phyloP scores from a whole-genome alignment of 2,888 invertebrate species.

The Nymphalis urticae region DNA sequence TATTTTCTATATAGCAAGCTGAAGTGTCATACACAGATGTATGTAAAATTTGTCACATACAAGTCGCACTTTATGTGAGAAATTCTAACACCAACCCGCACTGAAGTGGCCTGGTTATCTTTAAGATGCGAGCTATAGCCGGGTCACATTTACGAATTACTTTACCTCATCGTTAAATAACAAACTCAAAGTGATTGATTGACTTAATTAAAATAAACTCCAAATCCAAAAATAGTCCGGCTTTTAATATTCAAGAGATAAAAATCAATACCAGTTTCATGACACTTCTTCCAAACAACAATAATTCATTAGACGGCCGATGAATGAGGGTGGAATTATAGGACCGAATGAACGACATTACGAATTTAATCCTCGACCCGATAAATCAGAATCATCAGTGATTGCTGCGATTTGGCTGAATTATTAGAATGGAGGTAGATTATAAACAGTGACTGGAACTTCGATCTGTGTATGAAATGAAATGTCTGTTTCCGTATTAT shows the following conservation, averaged over 20 bases:
- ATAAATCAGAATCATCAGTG: constrained; percentile 44
- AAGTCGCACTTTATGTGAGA: no score
- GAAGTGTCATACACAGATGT: no score
- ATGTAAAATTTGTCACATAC: no score
- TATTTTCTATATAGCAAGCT: no score
- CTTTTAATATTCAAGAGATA: constrained; percentile 20
- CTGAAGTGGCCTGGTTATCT: no score
- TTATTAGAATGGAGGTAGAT: constrained; percentile 31
- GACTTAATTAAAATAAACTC: neutral
- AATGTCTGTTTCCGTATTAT: neutral
- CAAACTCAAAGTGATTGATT: neutral
- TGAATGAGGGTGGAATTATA: constrained; percentile 41
- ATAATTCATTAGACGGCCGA: constrained; percentile 42
- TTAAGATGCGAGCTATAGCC: no score
- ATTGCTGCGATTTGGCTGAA: constrained; percentile 37
- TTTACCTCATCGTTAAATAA: no score
- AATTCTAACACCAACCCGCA: no score
- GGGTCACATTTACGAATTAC: no score
- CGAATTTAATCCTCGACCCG: constrained; percentile 43
- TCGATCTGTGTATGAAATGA: neutral
- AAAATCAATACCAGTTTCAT: constrained; percentile 32
- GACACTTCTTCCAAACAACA: constrained; percentile 41
- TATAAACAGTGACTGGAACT: constrained; percentile 23
- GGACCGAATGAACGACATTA: constrained; percentile 42
- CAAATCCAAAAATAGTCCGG: constrained; percentile 8